A percentile compares a stretch with the other conserved stretches of the same genome.
Evolutionary conservation across 1,140 invertebrate species (phyloP).

Genomic region (Formica exsecta): DNA sequence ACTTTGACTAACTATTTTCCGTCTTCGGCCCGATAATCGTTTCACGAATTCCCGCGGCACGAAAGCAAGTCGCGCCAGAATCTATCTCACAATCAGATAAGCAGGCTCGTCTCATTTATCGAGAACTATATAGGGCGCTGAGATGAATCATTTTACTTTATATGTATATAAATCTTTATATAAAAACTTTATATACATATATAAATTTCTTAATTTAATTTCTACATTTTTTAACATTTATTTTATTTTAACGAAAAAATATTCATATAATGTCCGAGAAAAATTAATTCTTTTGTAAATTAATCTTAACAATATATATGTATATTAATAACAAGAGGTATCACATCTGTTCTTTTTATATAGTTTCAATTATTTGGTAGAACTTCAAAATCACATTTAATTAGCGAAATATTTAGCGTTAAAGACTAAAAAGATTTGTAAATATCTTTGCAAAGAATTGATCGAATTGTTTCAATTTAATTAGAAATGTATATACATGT

Average conservation of each 20-base stretch:
- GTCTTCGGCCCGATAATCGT: constrained; percentile 33
- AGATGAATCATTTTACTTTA: not conserved
- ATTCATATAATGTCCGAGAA: too few species aligned
- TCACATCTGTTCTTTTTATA: not conserved
- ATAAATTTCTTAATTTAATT: not conserved
- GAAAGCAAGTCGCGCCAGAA: not conserved
- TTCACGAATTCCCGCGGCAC: constrained; percentile 24
- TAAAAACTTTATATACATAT: not conserved
- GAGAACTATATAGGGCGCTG: too few species aligned
- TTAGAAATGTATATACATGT: not conserved
- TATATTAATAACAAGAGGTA: not conserved
- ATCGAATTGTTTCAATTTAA: not conserved
- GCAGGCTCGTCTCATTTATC: not conserved
- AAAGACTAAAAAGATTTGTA: not conserved
- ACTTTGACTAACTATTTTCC: constrained; percentile 44
- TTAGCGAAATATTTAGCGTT: not conserved
- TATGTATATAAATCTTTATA: not conserved
- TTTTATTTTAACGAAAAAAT: too few species aligned
- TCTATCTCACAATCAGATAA: not conserved
- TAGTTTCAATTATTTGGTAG: not conserved
- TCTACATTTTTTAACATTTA: not conserved
- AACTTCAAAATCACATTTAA: not conserved
- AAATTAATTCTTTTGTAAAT: too few species aligned
- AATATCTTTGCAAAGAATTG: not conserved
- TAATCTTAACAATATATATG: not conserved